phyloP scores from a whole-genome alignment of 1,140 invertebrate genomes.

The Monomorium pharaonis region DNA sequence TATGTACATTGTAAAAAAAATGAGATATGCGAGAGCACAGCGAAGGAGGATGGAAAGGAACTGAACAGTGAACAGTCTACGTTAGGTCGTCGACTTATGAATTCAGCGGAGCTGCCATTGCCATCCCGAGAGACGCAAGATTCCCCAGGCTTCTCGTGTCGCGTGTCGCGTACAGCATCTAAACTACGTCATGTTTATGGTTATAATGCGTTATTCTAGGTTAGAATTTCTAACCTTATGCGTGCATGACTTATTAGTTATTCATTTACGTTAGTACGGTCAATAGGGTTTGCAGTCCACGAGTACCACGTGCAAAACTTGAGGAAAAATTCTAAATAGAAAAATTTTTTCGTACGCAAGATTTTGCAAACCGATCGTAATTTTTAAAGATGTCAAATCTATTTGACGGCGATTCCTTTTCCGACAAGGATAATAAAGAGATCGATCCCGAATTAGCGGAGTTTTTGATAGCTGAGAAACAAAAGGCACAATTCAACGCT shows the following conservation, averaged over 20 bases:
- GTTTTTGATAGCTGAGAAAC: constrained; percentile 94
- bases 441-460: constrained; percentile 91
- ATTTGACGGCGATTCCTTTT: background rate
- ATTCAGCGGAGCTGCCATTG: background rate
- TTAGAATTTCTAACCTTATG: too few species aligned
- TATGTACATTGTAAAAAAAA: constrained; percentile 5
- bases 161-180: too few species aligned
- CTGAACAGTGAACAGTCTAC: background rate
- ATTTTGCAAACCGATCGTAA: background rate
- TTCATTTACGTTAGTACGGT: too few species aligned
- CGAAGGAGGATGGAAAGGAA: background rate
- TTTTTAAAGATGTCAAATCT: constrained; percentile 42
- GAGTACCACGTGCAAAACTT: background rate
- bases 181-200: too few species aligned
- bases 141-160: too few species aligned
- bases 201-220: too few species aligned
- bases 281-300: too few species aligned
- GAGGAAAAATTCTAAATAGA: too few species aligned
- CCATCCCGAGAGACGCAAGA: too few species aligned
- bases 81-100: background rate
- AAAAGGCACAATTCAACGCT: constrained; percentile 94
- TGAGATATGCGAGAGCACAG: background rate
- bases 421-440: constrained; percentile 63
- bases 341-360: background rate
- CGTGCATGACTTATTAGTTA: too few species aligned